Evolutionary conservation across 2,888 invertebrate species (phyloP).

Genomic region (Itoplectis maculator): DNA sequence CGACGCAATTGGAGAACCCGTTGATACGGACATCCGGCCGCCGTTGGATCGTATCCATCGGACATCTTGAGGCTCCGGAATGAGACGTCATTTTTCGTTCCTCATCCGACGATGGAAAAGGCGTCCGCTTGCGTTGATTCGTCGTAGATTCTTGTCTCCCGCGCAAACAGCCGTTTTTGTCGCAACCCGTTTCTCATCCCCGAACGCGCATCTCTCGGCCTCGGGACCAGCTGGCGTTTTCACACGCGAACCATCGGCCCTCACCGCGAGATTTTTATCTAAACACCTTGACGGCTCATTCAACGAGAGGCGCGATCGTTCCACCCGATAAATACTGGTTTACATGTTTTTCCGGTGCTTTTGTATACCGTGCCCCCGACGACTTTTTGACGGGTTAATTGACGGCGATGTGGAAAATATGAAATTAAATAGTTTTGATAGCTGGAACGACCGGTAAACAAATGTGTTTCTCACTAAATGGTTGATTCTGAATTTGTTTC

Average conservation of each 20-base stretch:
- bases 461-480: not conserved
- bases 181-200: constrained; percentile 17
- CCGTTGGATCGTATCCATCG: constrained; percentile 44
- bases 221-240: constrained; percentile 77
- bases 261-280: constrained; percentile 73
- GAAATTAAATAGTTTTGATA: not conserved
- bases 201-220: not conserved
- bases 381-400: constrained; percentile 7
- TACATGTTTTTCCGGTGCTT: constrained; percentile 27
- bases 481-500: too few relatives aligned
- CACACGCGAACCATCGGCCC: constrained; percentile 70
- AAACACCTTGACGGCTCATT: constrained; percentile 64
- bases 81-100: constrained; percentile 49
- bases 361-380: not conserved
- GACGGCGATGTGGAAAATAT: not conserved
- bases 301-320: constrained; percentile 43
- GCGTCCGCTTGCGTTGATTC: constrained; percentile 66
- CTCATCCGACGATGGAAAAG: constrained; percentile 5
- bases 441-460: not conserved
- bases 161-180: constrained; percentile 13
- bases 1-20: constrained; percentile 36
- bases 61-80: constrained; percentile 52
- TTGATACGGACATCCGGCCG: constrained; percentile 45
- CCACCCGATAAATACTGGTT: constrained; percentile 41
- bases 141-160: constrained; percentile 73